Percentiles rank a stretch among this genome's conserved stretches.
Conservation (phyloP, 2,113 vertebrate species). For the Campylomormyrus tamandua region DNA sequence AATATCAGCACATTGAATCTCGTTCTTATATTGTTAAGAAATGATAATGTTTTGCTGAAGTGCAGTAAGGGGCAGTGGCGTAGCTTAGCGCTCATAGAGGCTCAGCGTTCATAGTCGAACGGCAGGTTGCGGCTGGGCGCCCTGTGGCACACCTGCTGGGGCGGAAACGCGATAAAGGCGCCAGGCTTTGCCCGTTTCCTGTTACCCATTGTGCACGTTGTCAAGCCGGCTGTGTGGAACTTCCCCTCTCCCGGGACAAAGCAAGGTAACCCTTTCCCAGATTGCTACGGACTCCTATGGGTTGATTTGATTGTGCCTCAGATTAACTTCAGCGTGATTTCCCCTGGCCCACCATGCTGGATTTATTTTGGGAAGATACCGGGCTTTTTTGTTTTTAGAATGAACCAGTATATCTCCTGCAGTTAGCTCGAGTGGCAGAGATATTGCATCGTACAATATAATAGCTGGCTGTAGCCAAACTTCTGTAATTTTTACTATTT, state of each 20-base stretch:
- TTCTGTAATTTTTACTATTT: not conserved
- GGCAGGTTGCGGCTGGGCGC: not conserved
- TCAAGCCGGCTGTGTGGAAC: not conserved
- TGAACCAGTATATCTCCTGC: not conserved
- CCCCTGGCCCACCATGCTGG: not conserved
- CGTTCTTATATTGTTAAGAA: not conserved
- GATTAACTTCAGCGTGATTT: not conserved
- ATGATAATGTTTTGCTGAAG: not conserved
- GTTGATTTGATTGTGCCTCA: not conserved
- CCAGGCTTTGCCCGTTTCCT: not conserved
- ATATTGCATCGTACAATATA: not conserved
- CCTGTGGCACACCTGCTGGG: not conserved
- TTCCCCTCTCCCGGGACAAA: conserved; percentile 12
- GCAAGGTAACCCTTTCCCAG: conserved; percentile 2
- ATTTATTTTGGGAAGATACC: conserved; percentile 6
- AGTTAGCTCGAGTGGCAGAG: not conserved
- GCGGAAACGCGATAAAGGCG: not conserved
- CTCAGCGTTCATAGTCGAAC: not conserved
- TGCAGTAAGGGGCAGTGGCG: not conserved
- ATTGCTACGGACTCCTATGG: not conserved
- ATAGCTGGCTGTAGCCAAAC: not conserved
- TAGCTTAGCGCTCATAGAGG: not conserved
- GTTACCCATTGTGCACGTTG: not conserved
- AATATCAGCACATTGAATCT: not conserved
- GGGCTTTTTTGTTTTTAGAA: not conserved